Conservation (phyloP, 1,140 invertebrate genomes). For the Dryas iulia region DNA sequence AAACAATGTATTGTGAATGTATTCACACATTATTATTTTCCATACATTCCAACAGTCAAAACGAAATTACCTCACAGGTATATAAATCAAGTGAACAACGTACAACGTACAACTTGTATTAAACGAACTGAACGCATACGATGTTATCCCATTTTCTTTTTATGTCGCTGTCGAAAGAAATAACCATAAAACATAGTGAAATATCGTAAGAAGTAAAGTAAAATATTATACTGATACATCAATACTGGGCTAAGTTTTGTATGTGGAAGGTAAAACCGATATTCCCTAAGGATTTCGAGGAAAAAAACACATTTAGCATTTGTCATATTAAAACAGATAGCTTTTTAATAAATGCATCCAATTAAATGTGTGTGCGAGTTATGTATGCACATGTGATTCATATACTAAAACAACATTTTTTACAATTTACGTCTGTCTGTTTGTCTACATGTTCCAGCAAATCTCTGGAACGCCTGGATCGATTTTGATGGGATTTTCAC, state of each 20-base stretch:
- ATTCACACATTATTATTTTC: too few species aligned
- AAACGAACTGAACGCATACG: background rate
- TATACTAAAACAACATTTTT: too few species aligned
- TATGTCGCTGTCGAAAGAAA: slow-evolving; percentile 5
- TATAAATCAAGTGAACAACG: background rate
- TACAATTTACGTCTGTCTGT: too few species aligned
- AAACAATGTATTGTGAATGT: too few species aligned
- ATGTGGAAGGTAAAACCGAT: background rate
- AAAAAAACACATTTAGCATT: too few species aligned
- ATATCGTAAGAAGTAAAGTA: background rate
- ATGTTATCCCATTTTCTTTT: slow-evolving; percentile 6
- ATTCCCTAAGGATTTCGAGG: background rate
- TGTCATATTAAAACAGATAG: too few species aligned
- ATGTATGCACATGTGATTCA: too few species aligned
- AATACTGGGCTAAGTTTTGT: background rate
- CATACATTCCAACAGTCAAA: background rate
- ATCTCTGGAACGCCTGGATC: too few species aligned
- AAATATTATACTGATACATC: background rate
- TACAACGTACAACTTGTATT: background rate
- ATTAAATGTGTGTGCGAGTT: too few species aligned
- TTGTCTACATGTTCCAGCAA: too few species aligned
- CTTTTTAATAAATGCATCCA: too few species aligned
- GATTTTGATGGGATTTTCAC: too few species aligned
- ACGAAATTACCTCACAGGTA: background rate
- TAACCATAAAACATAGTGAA: slow-evolving; percentile 13